Evolutionary conservation across 2,888 invertebrate genomes (phyloP).

Genomic region (Dusona sp.): DNA sequence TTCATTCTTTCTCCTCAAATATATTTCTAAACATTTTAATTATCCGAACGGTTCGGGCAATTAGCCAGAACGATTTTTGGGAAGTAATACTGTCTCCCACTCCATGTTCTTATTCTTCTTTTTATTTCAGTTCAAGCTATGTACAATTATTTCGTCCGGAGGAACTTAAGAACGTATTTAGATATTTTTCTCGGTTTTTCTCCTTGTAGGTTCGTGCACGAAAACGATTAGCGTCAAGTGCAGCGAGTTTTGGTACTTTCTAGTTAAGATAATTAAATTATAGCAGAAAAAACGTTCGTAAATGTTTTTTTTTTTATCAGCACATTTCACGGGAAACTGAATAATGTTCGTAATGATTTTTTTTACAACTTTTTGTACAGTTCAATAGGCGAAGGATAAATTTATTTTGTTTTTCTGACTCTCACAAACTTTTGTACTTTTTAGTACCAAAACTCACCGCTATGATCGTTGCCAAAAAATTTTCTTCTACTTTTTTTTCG

Average conservation of each 20-base stretch:
- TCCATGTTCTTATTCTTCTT: slow-evolving; percentile 23
- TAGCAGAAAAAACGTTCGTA: not conserved
- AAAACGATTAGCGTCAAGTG: not conserved
- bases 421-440: not conserved
- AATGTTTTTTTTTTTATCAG: not conserved
- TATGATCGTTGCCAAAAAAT: not conserved
- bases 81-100: slow-evolving; percentile 25
- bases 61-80: slow-evolving; percentile 21
- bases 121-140: slow-evolving; percentile 37
- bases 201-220: not conserved
- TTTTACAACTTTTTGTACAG: not conserved
- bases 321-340: not conserved
- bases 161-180: not conserved
- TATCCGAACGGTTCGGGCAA: slow-evolving; percentile 23
- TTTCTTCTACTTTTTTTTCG: not conserved
- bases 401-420: not conserved
- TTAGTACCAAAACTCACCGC: not conserved
- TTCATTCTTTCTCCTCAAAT: slow-evolving; percentile 17
- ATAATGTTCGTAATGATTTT: not conserved
- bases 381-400: not conserved
- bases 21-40: slow-evolving; percentile 8
- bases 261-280: not conserved
- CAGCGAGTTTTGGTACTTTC: not conserved
- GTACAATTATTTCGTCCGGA: slow-evolving; percentile 3
- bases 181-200: not conserved